Evolutionary conservation across 2,888 invertebrate genomes (phyloP).

Genomic region (Hetaerina titia): DNA sequence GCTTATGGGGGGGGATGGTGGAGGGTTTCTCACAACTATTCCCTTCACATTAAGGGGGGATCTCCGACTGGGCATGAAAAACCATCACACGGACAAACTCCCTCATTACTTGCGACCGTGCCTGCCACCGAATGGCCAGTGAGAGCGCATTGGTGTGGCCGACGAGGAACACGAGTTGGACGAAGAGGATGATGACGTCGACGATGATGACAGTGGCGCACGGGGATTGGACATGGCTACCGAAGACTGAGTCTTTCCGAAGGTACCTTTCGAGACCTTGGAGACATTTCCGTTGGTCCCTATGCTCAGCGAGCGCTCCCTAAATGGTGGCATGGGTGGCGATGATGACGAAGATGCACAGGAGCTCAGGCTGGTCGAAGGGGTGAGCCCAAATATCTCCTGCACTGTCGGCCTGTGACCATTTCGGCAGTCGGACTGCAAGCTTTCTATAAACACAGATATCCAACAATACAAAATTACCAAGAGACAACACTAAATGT

Average conservation of each 20-base stretch:
- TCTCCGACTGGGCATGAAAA: background rate
- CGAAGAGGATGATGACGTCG: slow-evolving; percentile 32
- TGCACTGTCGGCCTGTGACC: slow-evolving; percentile 76
- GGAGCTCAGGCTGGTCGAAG: slow-evolving; percentile 77
- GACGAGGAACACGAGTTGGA: slow-evolving; percentile 48
- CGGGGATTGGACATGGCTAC: background rate
- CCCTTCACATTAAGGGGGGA: background rate
- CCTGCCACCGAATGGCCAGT: slow-evolving; percentile 44
- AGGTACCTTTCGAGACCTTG: slow-evolving; percentile 25
- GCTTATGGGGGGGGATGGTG: background rate
- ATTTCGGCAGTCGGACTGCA: slow-evolving; percentile 74
- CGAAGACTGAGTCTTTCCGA: background rate
- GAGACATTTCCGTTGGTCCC: slow-evolving; percentile 74
- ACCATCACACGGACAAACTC: background rate
- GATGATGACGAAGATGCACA: slow-evolving; percentile 76
- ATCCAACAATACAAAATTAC: background rate
- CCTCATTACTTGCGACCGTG: slow-evolving; percentile 20
- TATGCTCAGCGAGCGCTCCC: slow-evolving; percentile 76
- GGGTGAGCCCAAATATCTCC: slow-evolving; percentile 77
- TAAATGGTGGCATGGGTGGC: slow-evolving; percentile 73
- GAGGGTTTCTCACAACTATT: background rate
- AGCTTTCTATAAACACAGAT: slow-evolving; percentile 74
- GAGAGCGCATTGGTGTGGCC: slow-evolving; percentile 45
- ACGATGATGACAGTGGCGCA: slow-evolving; percentile 34
- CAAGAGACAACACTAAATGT: background rate